Conservation (phyloP, 64 coral and sea anemone genomes). For the Porites australiensis region DNA sequence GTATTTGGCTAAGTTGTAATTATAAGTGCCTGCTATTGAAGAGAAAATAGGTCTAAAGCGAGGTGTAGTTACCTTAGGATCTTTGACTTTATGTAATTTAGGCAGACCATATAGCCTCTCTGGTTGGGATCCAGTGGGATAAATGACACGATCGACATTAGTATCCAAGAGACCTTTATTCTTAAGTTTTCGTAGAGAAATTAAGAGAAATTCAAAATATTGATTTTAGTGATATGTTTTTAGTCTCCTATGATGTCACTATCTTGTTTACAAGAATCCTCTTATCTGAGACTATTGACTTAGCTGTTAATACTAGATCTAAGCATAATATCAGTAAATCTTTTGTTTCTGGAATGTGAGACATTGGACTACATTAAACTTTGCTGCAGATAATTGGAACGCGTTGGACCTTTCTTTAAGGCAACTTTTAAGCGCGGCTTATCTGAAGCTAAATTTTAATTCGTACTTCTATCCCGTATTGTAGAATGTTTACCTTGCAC, state of each 20-base stretch:
- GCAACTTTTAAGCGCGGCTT: too few species aligned
- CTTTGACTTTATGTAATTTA: slow-evolving; percentile 41
- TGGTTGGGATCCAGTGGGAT: slow-evolving; percentile 49
- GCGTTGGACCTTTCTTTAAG: too few species aligned
- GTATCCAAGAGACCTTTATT: slow-evolving; percentile 38
- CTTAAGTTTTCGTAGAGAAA: slow-evolving; percentile 39
- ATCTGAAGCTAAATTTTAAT: too few species aligned
- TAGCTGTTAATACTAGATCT: not conserved
- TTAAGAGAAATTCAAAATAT: not conserved
- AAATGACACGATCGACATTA: slow-evolving; percentile 25
- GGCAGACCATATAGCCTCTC: slow-evolving; percentile 38
- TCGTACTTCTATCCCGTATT: too few species aligned
- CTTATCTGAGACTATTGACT: slow-evolving; percentile 5
- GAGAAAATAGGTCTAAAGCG: slow-evolving; percentile 41
- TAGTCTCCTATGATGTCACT: slow-evolving; percentile 17
- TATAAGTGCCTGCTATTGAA: slow-evolving; percentile 10
- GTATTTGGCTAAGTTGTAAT: slow-evolving; percentile 38
- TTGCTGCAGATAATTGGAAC: too few species aligned
- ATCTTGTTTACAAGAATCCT: not conserved
- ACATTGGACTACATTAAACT: too few species aligned
- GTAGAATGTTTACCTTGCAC: too few species aligned
- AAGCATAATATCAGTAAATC: too few species aligned
- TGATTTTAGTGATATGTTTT: not conserved
- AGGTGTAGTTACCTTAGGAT: not conserved
- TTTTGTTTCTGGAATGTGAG: too few species aligned